phyloP scores from a whole-genome alignment of 2,888 invertebrate species.

The Drosophila pegasa region DNA sequence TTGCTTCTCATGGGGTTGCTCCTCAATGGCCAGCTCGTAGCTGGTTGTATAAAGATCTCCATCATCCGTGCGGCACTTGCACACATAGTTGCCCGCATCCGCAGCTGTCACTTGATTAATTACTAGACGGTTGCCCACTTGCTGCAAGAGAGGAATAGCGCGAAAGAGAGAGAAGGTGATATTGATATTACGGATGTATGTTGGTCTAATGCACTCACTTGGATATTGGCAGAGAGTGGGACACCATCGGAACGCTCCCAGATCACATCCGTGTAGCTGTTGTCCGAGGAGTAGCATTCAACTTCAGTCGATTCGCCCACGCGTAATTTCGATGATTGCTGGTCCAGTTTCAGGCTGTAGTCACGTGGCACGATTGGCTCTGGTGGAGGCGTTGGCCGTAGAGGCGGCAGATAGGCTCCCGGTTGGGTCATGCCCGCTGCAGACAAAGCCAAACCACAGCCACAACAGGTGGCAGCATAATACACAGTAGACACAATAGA shows the following conservation, averaged over 20 bases:
- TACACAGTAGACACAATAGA: constrained; percentile 35
- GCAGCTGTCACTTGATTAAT: constrained; percentile 91
- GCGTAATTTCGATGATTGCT: constrained; percentile 79
- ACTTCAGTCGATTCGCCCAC: constrained; percentile 84
- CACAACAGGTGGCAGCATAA: not conserved
- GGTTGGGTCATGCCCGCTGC: constrained; percentile 40
- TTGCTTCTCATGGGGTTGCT: constrained; percentile 76
- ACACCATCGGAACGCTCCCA: constrained; percentile 83
- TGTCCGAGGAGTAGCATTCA: constrained; percentile 83
- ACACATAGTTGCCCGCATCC: constrained; percentile 95
- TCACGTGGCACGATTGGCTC: constrained; percentile 64
- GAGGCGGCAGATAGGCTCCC: constrained; percentile 51
- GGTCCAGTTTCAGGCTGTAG: constrained; percentile 82
- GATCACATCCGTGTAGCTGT: constrained; percentile 80
- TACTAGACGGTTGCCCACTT: constrained; percentile 85
- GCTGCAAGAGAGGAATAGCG: constrained; percentile 60
- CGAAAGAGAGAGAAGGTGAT: not conserved
- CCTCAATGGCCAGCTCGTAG: constrained; percentile 85
- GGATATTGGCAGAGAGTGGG: constrained; percentile 80
- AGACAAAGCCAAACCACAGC: constrained; percentile 1
- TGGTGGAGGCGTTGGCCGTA: constrained; percentile 18
- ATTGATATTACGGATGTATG: not conserved
- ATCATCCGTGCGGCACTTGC: constrained; percentile 87
- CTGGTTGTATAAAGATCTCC: constrained; percentile 86
- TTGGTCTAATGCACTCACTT: constrained; percentile 59